Base-by-base conservation (phyloP, 2,113 vertebrate species). In the Oenanthe melanoleuca region DNA sequence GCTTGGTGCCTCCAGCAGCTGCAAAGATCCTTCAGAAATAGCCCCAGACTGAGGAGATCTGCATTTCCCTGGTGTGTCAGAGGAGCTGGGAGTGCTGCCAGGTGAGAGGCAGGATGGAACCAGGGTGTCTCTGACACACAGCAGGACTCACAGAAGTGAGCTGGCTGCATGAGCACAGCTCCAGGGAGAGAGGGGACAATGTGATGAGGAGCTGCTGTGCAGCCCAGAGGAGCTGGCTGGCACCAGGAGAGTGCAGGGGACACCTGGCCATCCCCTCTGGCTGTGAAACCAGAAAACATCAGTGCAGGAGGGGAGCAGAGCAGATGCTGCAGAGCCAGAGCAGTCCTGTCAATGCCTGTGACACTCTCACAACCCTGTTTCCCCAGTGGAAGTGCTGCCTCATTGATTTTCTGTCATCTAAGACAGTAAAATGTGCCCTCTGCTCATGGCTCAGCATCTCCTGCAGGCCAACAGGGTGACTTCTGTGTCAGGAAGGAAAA, bases 41-140 rank as follows among this genome's bases (percentile, higher is more conserved):
- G 25, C 13, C 49, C 8, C 38, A 42, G 71, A 3, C 63, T 8
- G 37, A 33, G 1, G 3, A 89, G 69, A 49, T 38, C 37, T 44
- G 42, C 37, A 9, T 79, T 69, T 80, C 65, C 77, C 53, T 2
- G 24, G 2, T 16, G 19, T 53, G 42, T 13, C 5, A 38, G 49
- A 52, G 42, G 50, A 37, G 15, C 33, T 9, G n/a, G 34, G 59
- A 42, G 33, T 2, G 5, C 5, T 52, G 70, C 49, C 2, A 20
- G 53, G 0, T 1, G 60, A 50, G 71, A 33, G 4, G 56, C 23
- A 7, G 61, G 2, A 14, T 0, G 20, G 47, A 25, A 11, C 0
- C 5, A 61, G 42, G 42, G 25, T 8, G 38, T 42, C 42, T 67
- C 22, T 14, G 57, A 21, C 59, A 47, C 80, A 8, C 29, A 28